Evolutionary conservation across 2,797 vertebrate genomes (phyloP), one percentile per base, ranked within the genome.

Genomic region (Sebastes vulpes): DNA sequence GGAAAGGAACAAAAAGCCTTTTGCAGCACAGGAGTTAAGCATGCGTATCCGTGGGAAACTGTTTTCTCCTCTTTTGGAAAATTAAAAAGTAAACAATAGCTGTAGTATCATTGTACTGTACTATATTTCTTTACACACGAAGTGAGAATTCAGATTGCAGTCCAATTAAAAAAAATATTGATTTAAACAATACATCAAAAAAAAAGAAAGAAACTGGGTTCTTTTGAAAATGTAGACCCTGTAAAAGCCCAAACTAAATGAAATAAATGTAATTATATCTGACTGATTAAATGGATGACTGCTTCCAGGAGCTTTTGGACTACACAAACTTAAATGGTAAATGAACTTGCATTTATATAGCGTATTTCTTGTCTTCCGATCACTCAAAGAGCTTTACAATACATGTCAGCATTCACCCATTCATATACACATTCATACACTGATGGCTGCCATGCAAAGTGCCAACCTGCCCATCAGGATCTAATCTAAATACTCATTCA

Each of bases 221-320:
- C 2, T 42, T 61, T 20, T 4, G 35, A 61, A 75, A 58, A 57
- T 26, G n/a, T 10, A 18, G 58, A 65, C 5, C 3, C 2, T 26
- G 0, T 28, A 8, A 69, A 74, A 38, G 9, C 2, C 26, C 14
- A 54, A 61, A 18, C 6, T 7, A 52, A 63, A 74, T n/a, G 32
- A 32, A 59, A 57, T 75, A 9, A 38, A 73, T 71, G n/a, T 61
- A 65, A 82, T 57, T 57, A 9, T 20, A 56, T 21, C 25, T 71
- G 81, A 82, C 65, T 75, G 38, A 74, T 56, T 52, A 81, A 75
- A 82, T 28, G 25, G 4, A 50, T 1, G 61, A 83, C 35, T 38
- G 25, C 67, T 83, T 84, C 69, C 68, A 79, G 46, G 53, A 31
- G 66, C 10, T 48, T 76, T 75, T 79, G 11, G 31, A 63, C 11